phyloP scores from a whole-genome alignment of 2,113 vertebrate species.

The Lophotis ruficrista region DNA sequence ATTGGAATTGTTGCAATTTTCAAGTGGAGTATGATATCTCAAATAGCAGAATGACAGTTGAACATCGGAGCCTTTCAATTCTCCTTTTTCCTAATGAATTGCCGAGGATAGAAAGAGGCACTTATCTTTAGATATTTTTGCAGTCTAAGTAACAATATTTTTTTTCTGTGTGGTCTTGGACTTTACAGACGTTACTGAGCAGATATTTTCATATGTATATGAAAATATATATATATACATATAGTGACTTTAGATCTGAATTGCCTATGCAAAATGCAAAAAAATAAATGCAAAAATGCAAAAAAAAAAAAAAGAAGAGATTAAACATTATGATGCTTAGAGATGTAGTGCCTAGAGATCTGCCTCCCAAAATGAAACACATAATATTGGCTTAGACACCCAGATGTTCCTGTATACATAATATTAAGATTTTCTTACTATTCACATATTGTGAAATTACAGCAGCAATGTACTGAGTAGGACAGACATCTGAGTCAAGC shows the following conservation, averaged over 20 bases:
- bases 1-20: background rate
- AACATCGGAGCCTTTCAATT: background rate
- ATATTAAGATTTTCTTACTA: background rate
- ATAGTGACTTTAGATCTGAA: background rate
- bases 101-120: background rate
- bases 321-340: background rate
- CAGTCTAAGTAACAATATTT: background rate
- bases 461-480: background rate
- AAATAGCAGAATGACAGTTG: background rate
- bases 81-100: background rate
- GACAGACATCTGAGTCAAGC: background rate
- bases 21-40: background rate
- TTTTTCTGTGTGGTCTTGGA: background rate
- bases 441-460: background rate
- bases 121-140: background rate
- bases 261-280: background rate
- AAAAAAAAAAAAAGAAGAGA: background rate
- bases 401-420: background rate
- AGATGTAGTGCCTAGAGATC: background rate
- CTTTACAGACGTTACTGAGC: fast-evolving
- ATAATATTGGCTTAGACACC: background rate
- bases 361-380: background rate
- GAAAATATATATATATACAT: too few species aligned
- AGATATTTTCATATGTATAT: background rate
- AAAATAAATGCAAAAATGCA: background rate